Conservation (phyloP, 2,888 invertebrate species). For the Cheilosia urbana region DNA sequence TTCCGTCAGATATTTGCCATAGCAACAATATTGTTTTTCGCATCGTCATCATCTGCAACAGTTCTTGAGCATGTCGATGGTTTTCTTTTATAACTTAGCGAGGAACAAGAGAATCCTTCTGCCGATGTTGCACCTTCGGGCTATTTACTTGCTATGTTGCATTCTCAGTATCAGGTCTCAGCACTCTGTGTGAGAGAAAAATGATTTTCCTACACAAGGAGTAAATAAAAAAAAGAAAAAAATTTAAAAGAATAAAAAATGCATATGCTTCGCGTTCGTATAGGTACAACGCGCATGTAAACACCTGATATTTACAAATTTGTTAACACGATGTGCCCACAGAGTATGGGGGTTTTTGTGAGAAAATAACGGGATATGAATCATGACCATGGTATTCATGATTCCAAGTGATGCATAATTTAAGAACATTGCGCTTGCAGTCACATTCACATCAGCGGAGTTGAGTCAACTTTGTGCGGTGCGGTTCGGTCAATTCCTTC, state of each 20-base stretch:
- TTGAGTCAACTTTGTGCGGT: constrained; percentile 60
- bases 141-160: constrained; percentile 60
- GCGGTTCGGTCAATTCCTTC: constrained; percentile 47
- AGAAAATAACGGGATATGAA: constrained; percentile 83
- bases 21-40: constrained; percentile 25
- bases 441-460: constrained; percentile 36
- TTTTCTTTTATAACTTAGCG: constrained; percentile 8
- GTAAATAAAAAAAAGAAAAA: constrained; percentile 3
- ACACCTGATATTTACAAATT: constrained; percentile 82
- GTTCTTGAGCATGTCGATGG: neutral
- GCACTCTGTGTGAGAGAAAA: constrained; percentile 32
- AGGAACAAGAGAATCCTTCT: constrained; percentile 55
- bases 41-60: constrained; percentile 27
- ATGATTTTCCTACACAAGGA: constrained; percentile 25
- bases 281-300: constrained; percentile 74
- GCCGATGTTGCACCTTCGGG: constrained; percentile 59
- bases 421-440: constrained; percentile 59
- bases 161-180: constrained; percentile 61
- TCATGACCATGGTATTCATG: constrained; percentile 83
- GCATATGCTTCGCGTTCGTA: constrained; percentile 32
- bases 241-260: neutral
- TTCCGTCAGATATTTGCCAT: constrained; percentile 42
- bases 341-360: constrained; percentile 76
- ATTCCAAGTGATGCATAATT: constrained; percentile 79
- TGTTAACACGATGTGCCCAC: constrained; percentile 77